Percentiles rank a stretch among this genome's conserved stretches.
Evolutionary conservation across 2,797 vertebrate species (phyloP).

Genomic region (Hydrocynus forskahlii): DNA sequence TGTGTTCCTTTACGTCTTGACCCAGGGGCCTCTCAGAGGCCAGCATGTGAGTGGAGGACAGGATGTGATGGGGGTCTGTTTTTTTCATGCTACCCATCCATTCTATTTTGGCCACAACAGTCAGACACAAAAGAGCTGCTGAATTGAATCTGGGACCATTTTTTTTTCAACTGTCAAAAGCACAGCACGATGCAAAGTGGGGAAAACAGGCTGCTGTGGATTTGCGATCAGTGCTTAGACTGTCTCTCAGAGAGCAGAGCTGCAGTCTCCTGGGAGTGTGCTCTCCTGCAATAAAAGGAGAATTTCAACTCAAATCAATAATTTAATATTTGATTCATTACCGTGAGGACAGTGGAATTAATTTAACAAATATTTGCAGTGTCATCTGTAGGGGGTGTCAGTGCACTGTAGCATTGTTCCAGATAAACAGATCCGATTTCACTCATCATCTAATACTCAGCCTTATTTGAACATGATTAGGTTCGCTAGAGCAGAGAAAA

Average conservation of each 20-base stretch:
- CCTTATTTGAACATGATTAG: neutral
- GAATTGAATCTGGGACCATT: neutral
- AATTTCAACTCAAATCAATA: slow-evolving; percentile 1
- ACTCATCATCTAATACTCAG: neutral
- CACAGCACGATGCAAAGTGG: neutral
- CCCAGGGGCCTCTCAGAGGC: neutral
- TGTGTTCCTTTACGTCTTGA: slow-evolving; percentile 36
- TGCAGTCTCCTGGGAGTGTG: slow-evolving; percentile 18
- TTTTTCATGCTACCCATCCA: slow-evolving; percentile 16
- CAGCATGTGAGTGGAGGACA: slow-evolving; percentile 13
- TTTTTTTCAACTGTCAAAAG: slow-evolving; percentile 4
- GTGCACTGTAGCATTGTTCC: too few species aligned
- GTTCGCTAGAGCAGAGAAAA: slow-evolving; percentile 5
- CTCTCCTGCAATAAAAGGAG: slow-evolving; percentile 21
- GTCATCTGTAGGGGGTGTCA: neutral
- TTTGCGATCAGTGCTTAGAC: slow-evolving; percentile 20
- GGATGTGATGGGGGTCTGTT: slow-evolving; percentile 29
- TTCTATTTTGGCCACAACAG: slow-evolving; percentile 17
- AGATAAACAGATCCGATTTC: neutral
- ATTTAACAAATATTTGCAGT: neutral
- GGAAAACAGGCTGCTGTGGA: neutral
- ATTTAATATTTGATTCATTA: slow-evolving; percentile 3
- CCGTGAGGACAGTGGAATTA: too few species aligned
- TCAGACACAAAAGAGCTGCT: slow-evolving; percentile 9
- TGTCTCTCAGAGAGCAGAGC: slow-evolving; percentile 37